Evolutionary conservation across 2,113 vertebrate species (phyloP).

Genomic region (Chroicocephalus ridibundus): DNA sequence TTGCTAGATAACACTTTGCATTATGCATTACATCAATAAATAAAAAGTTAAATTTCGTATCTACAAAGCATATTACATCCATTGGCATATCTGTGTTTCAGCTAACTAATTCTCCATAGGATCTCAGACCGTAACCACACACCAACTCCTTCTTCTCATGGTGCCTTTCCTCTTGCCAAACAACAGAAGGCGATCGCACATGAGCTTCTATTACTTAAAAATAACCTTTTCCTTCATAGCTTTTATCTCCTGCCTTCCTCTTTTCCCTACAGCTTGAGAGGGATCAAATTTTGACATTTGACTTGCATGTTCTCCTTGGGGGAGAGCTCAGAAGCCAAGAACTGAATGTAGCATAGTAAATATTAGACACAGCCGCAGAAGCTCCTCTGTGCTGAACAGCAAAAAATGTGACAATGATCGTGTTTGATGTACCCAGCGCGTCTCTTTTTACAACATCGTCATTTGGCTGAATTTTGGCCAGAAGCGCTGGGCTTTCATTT

Average conservation of each 20-base stretch:
- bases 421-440: background rate
- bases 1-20: background rate
- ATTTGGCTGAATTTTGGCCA: background rate
- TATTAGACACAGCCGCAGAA: background rate
- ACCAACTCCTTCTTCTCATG: background rate
- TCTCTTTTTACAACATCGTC: background rate
- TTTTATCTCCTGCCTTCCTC: background rate
- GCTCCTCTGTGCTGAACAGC: background rate
- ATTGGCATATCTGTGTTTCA: background rate
- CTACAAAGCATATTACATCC: background rate
- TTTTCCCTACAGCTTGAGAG: background rate
- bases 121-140: background rate
- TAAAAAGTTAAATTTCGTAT: background rate
- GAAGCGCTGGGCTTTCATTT: background rate
- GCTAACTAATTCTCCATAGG: background rate
- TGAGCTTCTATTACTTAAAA: background rate
- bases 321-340: background rate
- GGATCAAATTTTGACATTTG: background rate
- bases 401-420: background rate
- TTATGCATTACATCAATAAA: background rate
- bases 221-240: background rate
- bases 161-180: background rate
- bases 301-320: background rate
- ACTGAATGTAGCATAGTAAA: background rate
- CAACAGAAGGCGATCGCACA: background rate